These are phyloP conservation scores for Climacteris rufus DNA, from an alignment of 2,113 vertebrate species.

Conservation along the genomic window DNA sequence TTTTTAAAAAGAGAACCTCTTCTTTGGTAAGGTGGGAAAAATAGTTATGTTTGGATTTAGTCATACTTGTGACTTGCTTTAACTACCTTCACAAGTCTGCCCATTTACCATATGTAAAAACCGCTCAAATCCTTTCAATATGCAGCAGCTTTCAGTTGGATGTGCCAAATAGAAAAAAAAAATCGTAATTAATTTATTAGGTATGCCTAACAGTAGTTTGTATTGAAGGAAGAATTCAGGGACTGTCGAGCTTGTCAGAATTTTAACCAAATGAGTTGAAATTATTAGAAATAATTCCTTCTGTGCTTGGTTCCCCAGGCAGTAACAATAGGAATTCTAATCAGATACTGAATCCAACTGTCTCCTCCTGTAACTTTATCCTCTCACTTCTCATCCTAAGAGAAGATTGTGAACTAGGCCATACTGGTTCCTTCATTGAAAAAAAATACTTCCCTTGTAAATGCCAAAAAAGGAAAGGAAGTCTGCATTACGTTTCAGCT, in stretches of 20 bases:
- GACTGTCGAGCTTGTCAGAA: background rate
- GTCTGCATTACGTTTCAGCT: fast-evolving
- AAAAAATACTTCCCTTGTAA: background rate
- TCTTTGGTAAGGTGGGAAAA: background rate
- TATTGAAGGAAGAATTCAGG: background rate
- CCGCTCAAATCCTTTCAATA: background rate
- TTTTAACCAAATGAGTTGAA: background rate
- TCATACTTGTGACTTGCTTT: background rate
- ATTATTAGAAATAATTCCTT: background rate
- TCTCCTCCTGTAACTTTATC: background rate
- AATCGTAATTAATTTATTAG: background rate
- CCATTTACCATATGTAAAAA: background rate
- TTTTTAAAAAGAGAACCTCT: background rate
- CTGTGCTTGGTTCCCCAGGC: background rate
- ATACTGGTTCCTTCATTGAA: background rate
- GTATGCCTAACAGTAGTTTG: background rate
- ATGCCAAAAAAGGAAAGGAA: background rate
- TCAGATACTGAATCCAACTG: background rate
- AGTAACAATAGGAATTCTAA: background rate
- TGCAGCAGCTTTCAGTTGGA: background rate
- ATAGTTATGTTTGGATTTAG: background rate
- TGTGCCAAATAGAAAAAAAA: background rate
- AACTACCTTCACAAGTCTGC: background rate
- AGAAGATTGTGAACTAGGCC: background rate
- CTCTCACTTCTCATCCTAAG: background rate